Percentiles rank a stretch among this genome's conserved stretches.
Evolutionary conservation across 2,888 invertebrate species (phyloP).

Genomic region (Rhodophaea formosa): DNA sequence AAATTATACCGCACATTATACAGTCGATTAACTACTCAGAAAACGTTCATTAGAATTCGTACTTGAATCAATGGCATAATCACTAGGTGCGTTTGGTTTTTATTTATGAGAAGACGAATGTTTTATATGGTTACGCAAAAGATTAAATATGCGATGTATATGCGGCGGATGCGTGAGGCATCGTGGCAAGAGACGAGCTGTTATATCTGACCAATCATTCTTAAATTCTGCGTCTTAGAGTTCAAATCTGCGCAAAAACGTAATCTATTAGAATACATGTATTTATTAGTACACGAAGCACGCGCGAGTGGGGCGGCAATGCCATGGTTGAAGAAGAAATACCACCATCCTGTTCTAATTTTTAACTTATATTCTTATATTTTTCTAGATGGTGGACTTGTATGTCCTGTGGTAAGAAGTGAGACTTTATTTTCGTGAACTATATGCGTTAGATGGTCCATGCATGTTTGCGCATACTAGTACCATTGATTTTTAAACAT

Average conservation of each 20-base stretch:
- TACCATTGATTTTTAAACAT: too few species aligned
- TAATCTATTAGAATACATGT: constrained; percentile 29
- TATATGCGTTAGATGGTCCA: too few species aligned
- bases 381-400: neutral
- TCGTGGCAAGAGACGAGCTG: constrained; percentile 21
- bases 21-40: neutral
- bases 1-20: neutral
- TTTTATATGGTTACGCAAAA: constrained; percentile 18
- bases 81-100: neutral
- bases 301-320: constrained; percentile 38
- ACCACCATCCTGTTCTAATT: constrained; percentile 11
- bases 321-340: constrained; percentile 36
- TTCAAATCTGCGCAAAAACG: constrained; percentile 35
- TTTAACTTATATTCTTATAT: too few species aligned
- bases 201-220: constrained; percentile 11
- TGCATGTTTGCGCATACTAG: too few species aligned
- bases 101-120: constrained; percentile 3
- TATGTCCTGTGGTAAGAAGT: neutral
- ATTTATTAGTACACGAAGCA: constrained; percentile 40
- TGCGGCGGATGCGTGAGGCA: constrained; percentile 23
- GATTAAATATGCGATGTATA: constrained; percentile 25
- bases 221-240: constrained; percentile 28
- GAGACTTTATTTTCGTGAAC: too few species aligned
- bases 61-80: constrained; percentile 7
- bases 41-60: constrained; percentile 14